These are phyloP conservation scores for Myathropa florea DNA, from an alignment of 2,888 invertebrate genomes.

Conservation along the genomic window DNA sequence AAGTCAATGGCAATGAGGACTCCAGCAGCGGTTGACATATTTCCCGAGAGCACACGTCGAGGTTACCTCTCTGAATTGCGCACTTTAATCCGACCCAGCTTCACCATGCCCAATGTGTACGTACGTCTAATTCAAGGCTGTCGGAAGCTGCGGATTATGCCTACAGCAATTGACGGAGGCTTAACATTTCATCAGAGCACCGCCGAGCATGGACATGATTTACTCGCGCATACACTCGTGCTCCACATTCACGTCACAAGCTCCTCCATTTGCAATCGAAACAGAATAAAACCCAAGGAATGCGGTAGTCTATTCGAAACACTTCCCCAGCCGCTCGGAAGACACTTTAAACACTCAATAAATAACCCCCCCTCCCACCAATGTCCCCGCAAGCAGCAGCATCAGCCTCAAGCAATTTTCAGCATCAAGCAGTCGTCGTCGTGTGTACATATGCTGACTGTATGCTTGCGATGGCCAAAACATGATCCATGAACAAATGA, in stretches of 20 bases:
- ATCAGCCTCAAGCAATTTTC: background rate
- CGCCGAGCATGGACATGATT: constrained; percentile 46
- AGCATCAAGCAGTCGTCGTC: background rate
- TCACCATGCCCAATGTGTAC: constrained; percentile 13
- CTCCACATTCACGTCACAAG: constrained; percentile 1
- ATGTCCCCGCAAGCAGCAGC: constrained; percentile 4
- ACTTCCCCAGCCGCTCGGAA: constrained; percentile 26
- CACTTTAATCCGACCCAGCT: constrained; percentile 47
- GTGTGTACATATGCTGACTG: constrained; percentile 17
- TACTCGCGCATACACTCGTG: constrained; percentile 20
- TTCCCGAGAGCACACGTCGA: constrained; percentile 19
- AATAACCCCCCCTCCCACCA: constrained; percentile 26
- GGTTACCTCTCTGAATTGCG: constrained; percentile 12
- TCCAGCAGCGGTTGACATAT: constrained; percentile 29
- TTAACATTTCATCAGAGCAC: constrained; percentile 47
- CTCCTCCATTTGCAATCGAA: constrained; percentile 30
- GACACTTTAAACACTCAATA: constrained; percentile 36
- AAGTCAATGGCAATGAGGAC: background rate
- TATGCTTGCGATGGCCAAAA: constrained; percentile 45
- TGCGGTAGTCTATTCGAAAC: constrained; percentile 51
- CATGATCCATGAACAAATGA: constrained; percentile 56
- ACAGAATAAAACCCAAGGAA: constrained; percentile 38
- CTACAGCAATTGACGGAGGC: constrained; percentile 41
- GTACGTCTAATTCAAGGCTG: constrained; percentile 60
- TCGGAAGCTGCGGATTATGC: constrained; percentile 66